These are phyloP conservation scores for Catharus minimus DNA, from an alignment of 2,113 vertebrate species.

Conservation along the genomic window DNA sequence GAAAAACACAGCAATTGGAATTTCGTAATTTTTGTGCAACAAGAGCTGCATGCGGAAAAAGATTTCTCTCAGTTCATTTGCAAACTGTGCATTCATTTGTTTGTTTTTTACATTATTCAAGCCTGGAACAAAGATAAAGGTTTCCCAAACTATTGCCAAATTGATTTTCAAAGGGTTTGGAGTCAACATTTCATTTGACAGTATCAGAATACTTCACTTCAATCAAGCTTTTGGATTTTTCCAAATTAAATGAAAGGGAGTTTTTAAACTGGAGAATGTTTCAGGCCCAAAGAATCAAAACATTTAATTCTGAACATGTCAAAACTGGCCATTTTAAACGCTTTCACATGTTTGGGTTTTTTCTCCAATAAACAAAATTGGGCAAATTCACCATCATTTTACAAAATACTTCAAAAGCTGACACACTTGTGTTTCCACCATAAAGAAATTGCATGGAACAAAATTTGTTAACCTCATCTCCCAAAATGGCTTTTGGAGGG, in stretches of 20 bases:
- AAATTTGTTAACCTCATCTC: background rate
- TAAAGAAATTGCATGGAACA: background rate
- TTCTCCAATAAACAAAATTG: conserved; percentile 20
- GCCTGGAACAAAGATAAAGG: conserved; percentile 40
- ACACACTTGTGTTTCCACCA: background rate
- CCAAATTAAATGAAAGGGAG: conserved; percentile 43
- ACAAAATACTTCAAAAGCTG: background rate
- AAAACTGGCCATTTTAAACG: conserved; percentile 55
- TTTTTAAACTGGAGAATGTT: conserved; percentile 54
- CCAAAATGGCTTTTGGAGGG: background rate
- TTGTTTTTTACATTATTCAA: conserved; percentile 31
- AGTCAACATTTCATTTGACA: conserved; percentile 21
- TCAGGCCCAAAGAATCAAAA: conserved; percentile 55
- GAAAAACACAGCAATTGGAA: background rate
- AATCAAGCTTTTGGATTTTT: conserved; percentile 35
- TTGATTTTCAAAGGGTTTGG: conserved; percentile 56
- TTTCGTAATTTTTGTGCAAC: background rate
- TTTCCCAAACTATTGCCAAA: conserved; percentile 59
- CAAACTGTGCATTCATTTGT: conserved; percentile 44
- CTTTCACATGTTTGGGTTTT: background rate
- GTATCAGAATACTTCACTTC: background rate
- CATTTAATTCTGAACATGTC: conserved; percentile 58
- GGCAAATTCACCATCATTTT: conserved; percentile 25
- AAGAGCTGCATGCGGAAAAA: background rate
- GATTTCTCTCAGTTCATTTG: background rate